Conservation (phyloP, 1,140 invertebrate genomes). For the Oreohelix idahoensis region DNA sequence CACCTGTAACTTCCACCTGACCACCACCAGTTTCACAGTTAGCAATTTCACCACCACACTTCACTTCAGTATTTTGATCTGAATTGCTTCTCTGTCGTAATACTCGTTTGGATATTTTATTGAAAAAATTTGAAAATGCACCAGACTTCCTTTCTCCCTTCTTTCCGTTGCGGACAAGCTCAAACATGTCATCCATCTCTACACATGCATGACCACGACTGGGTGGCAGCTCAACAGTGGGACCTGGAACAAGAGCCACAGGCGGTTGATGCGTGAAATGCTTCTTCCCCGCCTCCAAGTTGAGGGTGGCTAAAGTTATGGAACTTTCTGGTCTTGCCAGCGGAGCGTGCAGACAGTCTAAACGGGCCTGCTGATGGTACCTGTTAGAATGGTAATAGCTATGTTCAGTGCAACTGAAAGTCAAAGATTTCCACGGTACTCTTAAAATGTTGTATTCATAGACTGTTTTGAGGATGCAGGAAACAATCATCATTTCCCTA, state of each 20-base stretch:
- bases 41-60: neutral
- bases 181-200: neutral
- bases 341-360: conserved; percentile 42
- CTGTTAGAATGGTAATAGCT: conserved; percentile 26
- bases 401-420: neutral
- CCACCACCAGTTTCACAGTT: neutral
- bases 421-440: neutral
- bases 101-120: conserved; percentile 53
- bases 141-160: conserved; percentile 50
- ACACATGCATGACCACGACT: neutral
- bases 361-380: conserved; percentile 40
- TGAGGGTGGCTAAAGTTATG: conserved; percentile 54
- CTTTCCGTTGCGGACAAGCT: conserved; percentile 33
- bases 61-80: neutral
- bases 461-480: neutral
- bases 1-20: neutral
- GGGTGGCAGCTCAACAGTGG: conserved; percentile 32
- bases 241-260: conserved; percentile 38
- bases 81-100: conserved; percentile 50
- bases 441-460: neutral
- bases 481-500: neutral
- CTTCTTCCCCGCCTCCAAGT: conserved; percentile 52
- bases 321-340: conserved; percentile 58
- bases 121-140: conserved; percentile 57
- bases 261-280: neutral